Base-by-base conservation (phyloP, 1,140 invertebrate genomes). In the Habropoda laboriosa region DNA sequence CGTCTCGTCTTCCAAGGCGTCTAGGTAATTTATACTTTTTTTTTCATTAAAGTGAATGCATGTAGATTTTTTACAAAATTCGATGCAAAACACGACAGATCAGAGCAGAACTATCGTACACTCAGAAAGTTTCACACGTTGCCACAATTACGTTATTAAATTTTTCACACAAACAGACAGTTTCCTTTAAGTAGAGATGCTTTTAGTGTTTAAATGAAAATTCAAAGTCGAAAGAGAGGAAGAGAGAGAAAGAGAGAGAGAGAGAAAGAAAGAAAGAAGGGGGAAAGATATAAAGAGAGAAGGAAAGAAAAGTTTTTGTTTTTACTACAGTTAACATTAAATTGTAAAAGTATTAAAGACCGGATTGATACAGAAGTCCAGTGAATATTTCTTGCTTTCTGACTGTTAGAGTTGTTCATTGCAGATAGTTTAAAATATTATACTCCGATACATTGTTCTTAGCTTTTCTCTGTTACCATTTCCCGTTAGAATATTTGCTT, bases 1-100 rank as follows among this genome's bases (percentile, higher is more conserved):
- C 92, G 95, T 92, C 86, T 91, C 94, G 83, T 91, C 93, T 87
- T 93, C 93, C 85, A 94, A 94, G 89, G 92, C 94, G 45, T 94
- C 92, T 92, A 93, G 92, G 92, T 93, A 93, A 92, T 86, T 89
- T 86, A 90, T 60, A 88, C 89, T 89, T 86, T 89, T 91, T 89
- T 87, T 82, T 71, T 47, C 81, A 88, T 86, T 89, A 89, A 82
- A 84, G 83, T 85, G 86, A 90, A 90, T 91, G 90, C 91, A 92
- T 90, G 90, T 90, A 89, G 88, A 90, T 78, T 67, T 16, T 32
- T 67, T 32, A 42, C n/a, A 67, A 45, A 45, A 5, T 68, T 61
- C 38, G 8, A 32, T 71, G 13, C 53, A 16, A 24, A 27, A 61
- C 7, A 49, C n/a, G n/a, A 30, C 32, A 51, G 2, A 66, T 47